Evolutionary conservation across 2,888 invertebrate species (phyloP).

Genomic region (Eristalis pertinax): DNA sequence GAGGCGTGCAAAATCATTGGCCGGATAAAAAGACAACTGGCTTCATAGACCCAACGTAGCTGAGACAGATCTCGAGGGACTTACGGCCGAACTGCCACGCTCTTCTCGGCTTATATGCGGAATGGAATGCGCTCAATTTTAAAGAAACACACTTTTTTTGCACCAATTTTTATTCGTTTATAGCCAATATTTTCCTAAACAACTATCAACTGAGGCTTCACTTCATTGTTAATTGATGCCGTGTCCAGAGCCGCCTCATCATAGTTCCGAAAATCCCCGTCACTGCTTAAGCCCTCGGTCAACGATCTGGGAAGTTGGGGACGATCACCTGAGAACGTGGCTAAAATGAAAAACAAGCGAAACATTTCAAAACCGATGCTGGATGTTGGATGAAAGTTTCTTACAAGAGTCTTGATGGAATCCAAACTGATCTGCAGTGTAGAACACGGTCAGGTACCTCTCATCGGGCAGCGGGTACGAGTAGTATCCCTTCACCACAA

Average conservation of each 20-base stretch:
- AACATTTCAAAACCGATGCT: not conserved
- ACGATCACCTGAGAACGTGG: conserved; percentile 19
- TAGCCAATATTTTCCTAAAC: not conserved
- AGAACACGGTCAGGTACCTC: conserved; percentile 79
- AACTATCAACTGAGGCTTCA: not conserved
- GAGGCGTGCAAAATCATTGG: too few relatives aligned
- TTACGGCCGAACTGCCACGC: too few relatives aligned
- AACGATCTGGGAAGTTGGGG: conserved; percentile 40
- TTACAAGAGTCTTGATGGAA: conserved; percentile 79
- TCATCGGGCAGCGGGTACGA: conserved; percentile 77
- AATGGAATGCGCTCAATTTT: too few relatives aligned
- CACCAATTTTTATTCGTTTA: not conserved
- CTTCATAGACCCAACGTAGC: too few relatives aligned
- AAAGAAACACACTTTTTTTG: not conserved
- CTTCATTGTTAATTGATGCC: not conserved
- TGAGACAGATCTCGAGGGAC: too few relatives aligned
- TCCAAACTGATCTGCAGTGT: conserved; percentile 79
- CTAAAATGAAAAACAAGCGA: conserved; percentile 1
- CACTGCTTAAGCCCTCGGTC: not conserved
- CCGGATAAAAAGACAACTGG: too few relatives aligned
- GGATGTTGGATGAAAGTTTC: conserved; percentile 49
- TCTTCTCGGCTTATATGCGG: not conserved
- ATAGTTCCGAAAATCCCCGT: not conserved
- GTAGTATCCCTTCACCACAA: conserved; percentile 79
- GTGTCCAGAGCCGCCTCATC: not conserved